phyloP scores from a whole-genome alignment of 2,888 invertebrate species.

The Amblyteles armatorius region DNA sequence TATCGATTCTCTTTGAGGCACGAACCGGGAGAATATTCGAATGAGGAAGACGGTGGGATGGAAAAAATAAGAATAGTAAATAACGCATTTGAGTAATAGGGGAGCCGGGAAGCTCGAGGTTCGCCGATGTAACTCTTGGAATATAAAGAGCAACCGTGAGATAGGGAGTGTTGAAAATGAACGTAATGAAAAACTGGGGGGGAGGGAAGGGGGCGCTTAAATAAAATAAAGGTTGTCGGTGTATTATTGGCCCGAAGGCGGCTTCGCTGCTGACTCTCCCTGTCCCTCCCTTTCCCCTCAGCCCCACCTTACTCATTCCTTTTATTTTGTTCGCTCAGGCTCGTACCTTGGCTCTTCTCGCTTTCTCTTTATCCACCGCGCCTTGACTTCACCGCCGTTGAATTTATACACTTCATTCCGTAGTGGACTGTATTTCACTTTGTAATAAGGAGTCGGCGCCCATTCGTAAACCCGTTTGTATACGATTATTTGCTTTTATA shows the following conservation, averaged over 20 bases:
- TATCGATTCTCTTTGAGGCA: slow-evolving; percentile 70
- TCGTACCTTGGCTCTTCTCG: slow-evolving; percentile 32
- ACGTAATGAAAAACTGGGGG: slow-evolving; percentile 83
- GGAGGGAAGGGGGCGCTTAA: slow-evolving; percentile 77
- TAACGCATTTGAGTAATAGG: slow-evolving; percentile 80
- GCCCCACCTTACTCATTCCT: slow-evolving; percentile 28
- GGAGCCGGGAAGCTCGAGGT: slow-evolving; percentile 60
- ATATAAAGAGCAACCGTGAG: slow-evolving; percentile 62
- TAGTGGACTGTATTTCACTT: slow-evolving; percentile 70
- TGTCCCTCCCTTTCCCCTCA: slow-evolving; percentile 59
- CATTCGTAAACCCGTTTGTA: slow-evolving; percentile 69
- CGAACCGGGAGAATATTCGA: slow-evolving; percentile 59
- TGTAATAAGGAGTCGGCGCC: slow-evolving; percentile 66
- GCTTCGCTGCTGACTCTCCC: slow-evolving; percentile 67
- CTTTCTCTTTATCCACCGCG: slow-evolving; percentile 54
- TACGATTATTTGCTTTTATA: slow-evolving; percentile 69
- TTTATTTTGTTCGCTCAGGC: slow-evolving; percentile 42
- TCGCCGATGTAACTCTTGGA: slow-evolving; percentile 68
- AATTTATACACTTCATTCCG: slow-evolving; percentile 67
- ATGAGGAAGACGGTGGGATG: slow-evolving; percentile 66
- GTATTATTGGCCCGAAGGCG: slow-evolving; percentile 80
- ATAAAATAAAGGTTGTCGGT: slow-evolving; percentile 83
- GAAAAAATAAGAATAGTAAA: slow-evolving; percentile 82
- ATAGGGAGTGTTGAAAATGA: slow-evolving; percentile 77
- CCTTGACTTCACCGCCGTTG: slow-evolving; percentile 47